phyloP scores from a whole-genome alignment of 2,888 invertebrate genomes.

The Tiliacea citrago region DNA sequence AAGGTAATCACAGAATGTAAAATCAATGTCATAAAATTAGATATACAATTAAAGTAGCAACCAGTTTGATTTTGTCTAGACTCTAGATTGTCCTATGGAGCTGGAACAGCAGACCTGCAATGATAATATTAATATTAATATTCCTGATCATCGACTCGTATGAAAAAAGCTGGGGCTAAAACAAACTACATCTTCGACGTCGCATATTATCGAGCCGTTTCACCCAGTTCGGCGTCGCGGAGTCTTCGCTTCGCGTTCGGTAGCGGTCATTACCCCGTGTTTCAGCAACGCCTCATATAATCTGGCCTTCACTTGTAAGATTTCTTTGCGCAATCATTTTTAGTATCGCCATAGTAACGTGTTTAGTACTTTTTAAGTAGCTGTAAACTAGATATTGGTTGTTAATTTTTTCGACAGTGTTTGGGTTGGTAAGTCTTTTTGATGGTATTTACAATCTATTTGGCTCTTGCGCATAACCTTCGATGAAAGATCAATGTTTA shows the following conservation, averaged over 20 bases:
- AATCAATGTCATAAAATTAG: too few relatives aligned
- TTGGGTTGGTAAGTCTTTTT: background rate
- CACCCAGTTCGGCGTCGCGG: conserved; percentile 51
- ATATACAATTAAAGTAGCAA: too few relatives aligned
- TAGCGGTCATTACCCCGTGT: conserved; percentile 56
- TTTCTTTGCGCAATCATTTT: conserved; percentile 59
- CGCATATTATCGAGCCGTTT: conserved; percentile 38
- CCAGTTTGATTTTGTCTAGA: too few relatives aligned
- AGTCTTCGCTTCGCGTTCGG: conserved; percentile 50
- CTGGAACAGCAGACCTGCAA: too few relatives aligned
- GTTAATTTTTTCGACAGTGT: conserved; percentile 5
- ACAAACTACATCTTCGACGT: conserved; percentile 18
- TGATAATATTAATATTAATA: too few relatives aligned
- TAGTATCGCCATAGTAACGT: conserved; percentile 31
- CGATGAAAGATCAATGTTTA: background rate
- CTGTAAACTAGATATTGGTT: conserved; percentile 31
- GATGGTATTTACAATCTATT: conserved; percentile 3
- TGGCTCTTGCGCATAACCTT: background rate
- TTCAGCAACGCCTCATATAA: conserved; percentile 58
- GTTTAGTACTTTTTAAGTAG: conserved; percentile 52
- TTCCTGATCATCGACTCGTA: background rate
- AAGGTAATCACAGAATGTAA: too few relatives aligned
- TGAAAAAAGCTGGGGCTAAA: background rate
- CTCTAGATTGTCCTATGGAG: too few relatives aligned
- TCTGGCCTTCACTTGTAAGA: conserved; percentile 59